These are phyloP conservation scores for Eciton burchellii DNA, from an alignment of 1,140 invertebrate species.

Conservation along the genomic window DNA sequence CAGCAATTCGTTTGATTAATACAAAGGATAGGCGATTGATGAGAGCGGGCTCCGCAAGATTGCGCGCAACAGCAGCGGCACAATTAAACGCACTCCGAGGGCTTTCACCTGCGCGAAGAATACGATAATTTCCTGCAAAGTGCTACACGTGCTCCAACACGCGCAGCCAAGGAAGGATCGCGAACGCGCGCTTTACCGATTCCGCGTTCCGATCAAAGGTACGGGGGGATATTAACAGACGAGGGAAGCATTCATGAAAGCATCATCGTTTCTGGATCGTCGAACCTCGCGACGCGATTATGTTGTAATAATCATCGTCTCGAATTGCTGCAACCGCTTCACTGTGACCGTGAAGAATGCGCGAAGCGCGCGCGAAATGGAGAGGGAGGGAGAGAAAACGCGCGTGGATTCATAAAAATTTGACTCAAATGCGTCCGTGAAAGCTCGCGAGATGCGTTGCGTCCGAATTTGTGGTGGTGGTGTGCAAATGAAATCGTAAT, in stretches of 20 bases:
- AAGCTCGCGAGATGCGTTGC: background rate
- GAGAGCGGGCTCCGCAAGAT: constrained; percentile 27
- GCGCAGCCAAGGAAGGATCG: too few species aligned
- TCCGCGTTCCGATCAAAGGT: too few species aligned
- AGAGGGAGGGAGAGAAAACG: too few species aligned
- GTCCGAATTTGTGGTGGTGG: constrained; percentile 3
- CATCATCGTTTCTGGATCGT: background rate
- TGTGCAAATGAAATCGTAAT: constrained; percentile 2
- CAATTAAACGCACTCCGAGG: constrained; percentile 49
- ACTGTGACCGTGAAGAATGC: constrained; percentile 15
- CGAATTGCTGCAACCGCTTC: background rate
- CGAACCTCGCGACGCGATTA: background rate
- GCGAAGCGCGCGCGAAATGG: background rate
- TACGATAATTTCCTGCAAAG: constrained; percentile 16
- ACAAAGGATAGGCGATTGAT: constrained; percentile 53
- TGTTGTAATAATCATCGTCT: background rate
- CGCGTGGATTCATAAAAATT: too few species aligned
- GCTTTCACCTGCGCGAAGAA: background rate
- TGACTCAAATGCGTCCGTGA: background rate
- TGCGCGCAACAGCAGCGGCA: background rate
- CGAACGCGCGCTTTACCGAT: too few species aligned
- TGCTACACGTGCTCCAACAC: too few species aligned
- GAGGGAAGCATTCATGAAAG: background rate
- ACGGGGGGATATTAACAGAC: constrained; percentile 18
- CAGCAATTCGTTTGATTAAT: constrained; percentile 46